Base-by-base conservation (phyloP, 2,113 vertebrate species). In the Anhinga anhinga region DNA sequence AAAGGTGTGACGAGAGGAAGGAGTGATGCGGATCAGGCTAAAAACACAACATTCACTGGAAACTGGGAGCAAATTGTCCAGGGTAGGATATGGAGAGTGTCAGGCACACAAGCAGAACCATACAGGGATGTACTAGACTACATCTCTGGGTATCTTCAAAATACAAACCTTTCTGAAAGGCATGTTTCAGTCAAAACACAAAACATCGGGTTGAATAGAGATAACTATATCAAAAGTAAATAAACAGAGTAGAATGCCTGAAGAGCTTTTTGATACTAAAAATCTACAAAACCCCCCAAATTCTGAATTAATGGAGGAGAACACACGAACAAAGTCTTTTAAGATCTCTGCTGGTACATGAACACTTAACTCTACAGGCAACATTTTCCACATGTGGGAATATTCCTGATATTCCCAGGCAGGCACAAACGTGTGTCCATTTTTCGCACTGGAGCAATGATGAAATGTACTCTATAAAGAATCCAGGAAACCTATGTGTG, bases 41-140 rank as follows among this genome's bases (percentile, higher is more conserved):
- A 73, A 86, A 76, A 1, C 15, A 45, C 16, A 79, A 63, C 17
- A 58, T 0, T 81, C 47, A 44, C 29, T 59, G 32, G n/a, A 89
- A 92, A 82, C 13, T 36, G 21, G 40, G 6, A 87, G 23, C 13
- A 49, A 85, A 42, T 5, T 30, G 40, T 45, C 70, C 53, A 34
- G 13, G 32, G 32, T 25, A 53, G 22, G 45, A 45, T 29, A 50
- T 13, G 11, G 56, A 70, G 16, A 40, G 16, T 15, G 23, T 19
- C 30, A 72, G 44, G 45, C 30, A 45, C 50, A 23, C 0, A 0
- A 56, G 65, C 47, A 80, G 15, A 15, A 58, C 22, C 21, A 16
- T 3, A 18, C 21, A 44, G 20, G 27, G 53, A 62, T 25, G 17
- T 49, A n/a, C 15, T 56, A 55, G 16, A 42, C 3, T n/a, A 30